These are phyloP conservation scores for Cryptocephalus primarius DNA, from an alignment of 2,888 invertebrate genomes.

Conservation along the genomic window DNA sequence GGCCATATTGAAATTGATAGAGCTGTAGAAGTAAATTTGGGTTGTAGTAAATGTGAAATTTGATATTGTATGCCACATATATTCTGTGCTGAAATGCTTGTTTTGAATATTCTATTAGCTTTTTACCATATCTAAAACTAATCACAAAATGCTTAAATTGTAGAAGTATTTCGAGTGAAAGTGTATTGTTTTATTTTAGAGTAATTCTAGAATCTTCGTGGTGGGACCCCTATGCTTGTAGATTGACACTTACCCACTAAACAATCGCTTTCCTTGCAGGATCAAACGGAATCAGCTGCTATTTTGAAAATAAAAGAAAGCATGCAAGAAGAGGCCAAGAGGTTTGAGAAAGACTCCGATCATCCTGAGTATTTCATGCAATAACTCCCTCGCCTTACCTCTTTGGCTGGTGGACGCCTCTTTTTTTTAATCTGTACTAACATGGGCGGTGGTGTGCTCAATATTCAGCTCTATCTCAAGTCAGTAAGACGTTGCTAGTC, in stretches of 20 bases:
- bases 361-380: conserved; percentile 97
- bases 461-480: conserved; percentile 34
- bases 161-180: too few species aligned
- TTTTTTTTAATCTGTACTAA: conserved; percentile 38
- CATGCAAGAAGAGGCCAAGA: conserved; percentile 99
- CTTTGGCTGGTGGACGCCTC: conserved; percentile 38
- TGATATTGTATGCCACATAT: too few species aligned
- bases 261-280: conserved; percentile 44
- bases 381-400: conserved; percentile 50
- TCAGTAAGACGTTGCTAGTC: conserved; percentile 29
- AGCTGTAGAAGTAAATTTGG: too few species aligned
- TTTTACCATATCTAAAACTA: too few species aligned
- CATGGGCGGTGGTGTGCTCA: conserved; percentile 40
- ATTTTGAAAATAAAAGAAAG: conserved; percentile 99
- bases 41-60: too few species aligned
- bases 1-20: too few species aligned
- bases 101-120: too few species aligned
- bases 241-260: conserved; percentile 40
- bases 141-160: too few species aligned
- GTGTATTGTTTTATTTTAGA: background rate
- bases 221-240: conserved; percentile 30
- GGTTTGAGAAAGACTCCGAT: conserved; percentile 95
- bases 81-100: too few species aligned
- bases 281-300: conserved; percentile 98
- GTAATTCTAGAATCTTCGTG: conserved; percentile 1